A percentile compares a stretch with the other conserved stretches of the same genome.
Evolutionary conservation across 2,888 invertebrate species (phyloP).

Genomic region (Oligia strigilis): DNA sequence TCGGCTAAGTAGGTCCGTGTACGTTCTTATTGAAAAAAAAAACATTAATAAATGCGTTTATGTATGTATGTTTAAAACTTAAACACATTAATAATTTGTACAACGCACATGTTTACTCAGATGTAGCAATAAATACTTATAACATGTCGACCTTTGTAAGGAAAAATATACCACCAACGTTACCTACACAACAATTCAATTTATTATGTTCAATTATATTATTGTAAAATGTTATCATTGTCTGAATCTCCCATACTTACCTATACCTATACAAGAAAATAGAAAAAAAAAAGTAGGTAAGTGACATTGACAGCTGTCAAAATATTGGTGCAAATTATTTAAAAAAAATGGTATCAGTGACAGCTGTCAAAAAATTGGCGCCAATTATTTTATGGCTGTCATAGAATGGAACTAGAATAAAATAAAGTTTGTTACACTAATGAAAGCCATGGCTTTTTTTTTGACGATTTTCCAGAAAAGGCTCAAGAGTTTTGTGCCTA

Average conservation of each 20-base stretch:
- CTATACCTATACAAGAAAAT: no score
- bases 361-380: slow-evolving; percentile 29
- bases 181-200: slow-evolving; percentile 15
- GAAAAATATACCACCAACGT: slow-evolving; percentile 14
- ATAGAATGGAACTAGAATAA: neutral
- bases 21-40: neutral
- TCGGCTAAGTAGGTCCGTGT: neutral
- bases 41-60: neutral
- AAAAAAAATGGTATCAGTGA: slow-evolving; percentile 3
- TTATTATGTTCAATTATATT: slow-evolving; percentile 4
- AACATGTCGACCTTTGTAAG: slow-evolving; percentile 38
- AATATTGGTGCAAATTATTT: slow-evolving; percentile 7
- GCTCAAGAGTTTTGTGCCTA: neutral
- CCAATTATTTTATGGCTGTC: neutral
- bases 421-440: neutral
- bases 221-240: neutral
- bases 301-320: slow-evolving; percentile 30
- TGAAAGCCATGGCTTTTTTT: neutral
- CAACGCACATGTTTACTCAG: slow-evolving; percentile 39
- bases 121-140: slow-evolving; percentile 30
- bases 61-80: neutral
- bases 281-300: neutral
- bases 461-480: neutral
- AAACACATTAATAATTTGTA: slow-evolving; percentile 14
- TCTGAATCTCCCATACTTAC: neutral